These are phyloP conservation scores for Babyrousa celebensis DNA, from an alignment of 2,797 vertebrate species.

Conservation along the genomic window DNA sequence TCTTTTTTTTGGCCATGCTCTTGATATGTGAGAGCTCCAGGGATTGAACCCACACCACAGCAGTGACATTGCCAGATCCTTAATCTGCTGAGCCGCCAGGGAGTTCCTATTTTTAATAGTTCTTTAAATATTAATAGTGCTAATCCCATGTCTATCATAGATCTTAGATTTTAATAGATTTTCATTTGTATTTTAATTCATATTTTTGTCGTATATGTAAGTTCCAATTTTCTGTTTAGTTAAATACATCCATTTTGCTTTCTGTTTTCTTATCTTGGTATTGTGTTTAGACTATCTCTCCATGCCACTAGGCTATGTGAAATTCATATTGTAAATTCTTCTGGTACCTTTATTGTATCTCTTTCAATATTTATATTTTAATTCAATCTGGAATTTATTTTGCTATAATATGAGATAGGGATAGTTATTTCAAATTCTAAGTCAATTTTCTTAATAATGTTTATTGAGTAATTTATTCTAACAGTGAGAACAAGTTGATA, in stretches of 20 bases:
- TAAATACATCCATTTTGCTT: neutral
- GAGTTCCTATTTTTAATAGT: neutral
- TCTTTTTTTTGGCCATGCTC: no score
- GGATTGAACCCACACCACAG: no score
- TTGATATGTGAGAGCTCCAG: no score
- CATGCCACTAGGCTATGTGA: neutral
- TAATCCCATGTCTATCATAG: neutral
- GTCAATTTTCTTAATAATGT: neutral
- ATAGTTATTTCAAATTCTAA: neutral
- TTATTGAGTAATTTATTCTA: neutral
- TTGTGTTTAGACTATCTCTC: neutral
- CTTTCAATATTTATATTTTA: conserved; percentile 36
- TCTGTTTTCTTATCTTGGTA: neutral
- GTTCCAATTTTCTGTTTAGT: conserved; percentile 25
- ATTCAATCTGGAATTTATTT: conserved; percentile 49
- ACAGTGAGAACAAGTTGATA: neutral
- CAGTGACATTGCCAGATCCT: no score
- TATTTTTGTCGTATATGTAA: neutral
- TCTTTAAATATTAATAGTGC: conserved; percentile 27
- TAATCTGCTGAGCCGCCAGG: no score
- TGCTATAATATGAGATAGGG: neutral
- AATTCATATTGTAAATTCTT: conserved; percentile 21
- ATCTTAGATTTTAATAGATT: conserved; percentile 40
- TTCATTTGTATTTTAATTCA: conserved; percentile 3
- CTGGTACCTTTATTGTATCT: neutral